These are phyloP conservation scores for Artibeus jamaicensis DNA, from an alignment of 2,797 vertebrate genomes.

Conservation along the genomic window DNA sequence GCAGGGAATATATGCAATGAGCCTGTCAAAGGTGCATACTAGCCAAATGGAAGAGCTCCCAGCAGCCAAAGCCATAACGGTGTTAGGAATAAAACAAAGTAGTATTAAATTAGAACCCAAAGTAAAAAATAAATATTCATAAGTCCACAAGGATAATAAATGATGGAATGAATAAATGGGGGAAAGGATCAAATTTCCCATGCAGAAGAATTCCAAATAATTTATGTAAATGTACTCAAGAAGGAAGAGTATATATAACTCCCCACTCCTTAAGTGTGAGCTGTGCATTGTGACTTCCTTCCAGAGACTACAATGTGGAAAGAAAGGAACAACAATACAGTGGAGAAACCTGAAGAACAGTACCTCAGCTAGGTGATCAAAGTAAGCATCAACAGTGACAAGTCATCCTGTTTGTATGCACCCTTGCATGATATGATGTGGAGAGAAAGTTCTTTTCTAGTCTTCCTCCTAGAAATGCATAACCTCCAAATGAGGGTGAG, in stretches of 20 bases:
- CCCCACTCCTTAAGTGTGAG: neutral
- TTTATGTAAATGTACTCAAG: neutral
- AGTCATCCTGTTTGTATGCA: fast-evolving
- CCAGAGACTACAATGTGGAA: neutral
- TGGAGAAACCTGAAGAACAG: neutral
- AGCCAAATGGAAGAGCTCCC: neutral
- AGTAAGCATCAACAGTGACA: neutral
- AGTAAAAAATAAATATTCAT: neutral
- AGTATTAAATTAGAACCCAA: neutral
- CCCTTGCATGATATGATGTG: neutral
- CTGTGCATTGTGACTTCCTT: neutral
- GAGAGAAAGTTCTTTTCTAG: neutral
- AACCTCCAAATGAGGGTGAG: neutral
- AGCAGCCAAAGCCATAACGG: neutral
- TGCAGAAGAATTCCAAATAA: neutral
- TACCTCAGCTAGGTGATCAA: neutral
- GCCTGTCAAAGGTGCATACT: neutral
- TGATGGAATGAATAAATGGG: neutral
- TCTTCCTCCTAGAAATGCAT: neutral
- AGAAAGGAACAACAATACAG: neutral
- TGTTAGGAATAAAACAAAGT: neutral
- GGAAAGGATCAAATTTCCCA: neutral
- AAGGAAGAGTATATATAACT: neutral
- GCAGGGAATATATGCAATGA: neutral
- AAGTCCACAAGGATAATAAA: neutral